Conservation (phyloP, 2,888 invertebrate genomes). For the Thyatira batis region DNA sequence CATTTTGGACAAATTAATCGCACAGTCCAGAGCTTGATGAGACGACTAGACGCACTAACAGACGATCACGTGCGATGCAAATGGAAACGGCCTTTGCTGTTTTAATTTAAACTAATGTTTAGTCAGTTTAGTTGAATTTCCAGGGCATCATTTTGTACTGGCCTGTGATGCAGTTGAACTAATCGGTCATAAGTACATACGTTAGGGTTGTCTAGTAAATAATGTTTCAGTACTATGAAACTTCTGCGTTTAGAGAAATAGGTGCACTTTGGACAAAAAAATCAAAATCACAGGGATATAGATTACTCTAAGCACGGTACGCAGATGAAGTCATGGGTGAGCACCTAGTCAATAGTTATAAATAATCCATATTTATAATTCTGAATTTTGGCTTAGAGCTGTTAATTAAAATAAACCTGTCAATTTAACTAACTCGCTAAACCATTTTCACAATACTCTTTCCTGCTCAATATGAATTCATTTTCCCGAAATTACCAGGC, state of each 20-base stretch:
- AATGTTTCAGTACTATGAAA: too few species aligned
- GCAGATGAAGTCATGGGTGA: too few species aligned
- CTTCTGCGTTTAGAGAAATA: too few species aligned
- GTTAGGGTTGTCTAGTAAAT: background rate
- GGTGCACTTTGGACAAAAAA: too few species aligned
- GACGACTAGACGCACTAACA: slow-evolving; percentile 72
- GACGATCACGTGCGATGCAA: slow-evolving; percentile 80
- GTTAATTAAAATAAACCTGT: too few species aligned
- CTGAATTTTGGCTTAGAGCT: too few species aligned
- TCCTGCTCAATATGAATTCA: background rate
- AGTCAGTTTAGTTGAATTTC: slow-evolving; percentile 48
- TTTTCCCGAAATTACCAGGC: slow-evolving; percentile 40
- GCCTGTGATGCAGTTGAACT: background rate
- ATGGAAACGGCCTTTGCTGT: slow-evolving; percentile 72
- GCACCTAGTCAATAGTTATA: too few species aligned
- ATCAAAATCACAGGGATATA: too few species aligned
- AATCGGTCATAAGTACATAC: background rate
- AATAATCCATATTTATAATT: too few species aligned
- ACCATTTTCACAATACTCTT: too few species aligned
- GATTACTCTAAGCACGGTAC: too few species aligned
- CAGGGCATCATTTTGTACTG: slow-evolving; percentile 2
- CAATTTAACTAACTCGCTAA: too few species aligned
- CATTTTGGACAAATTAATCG: slow-evolving; percentile 63
- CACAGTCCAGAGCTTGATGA: slow-evolving; percentile 58
- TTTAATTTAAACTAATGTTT: slow-evolving; percentile 55